Conservation (phyloP, 92 coral and sea anemone genomes). For the Siderastrea radians region DNA sequence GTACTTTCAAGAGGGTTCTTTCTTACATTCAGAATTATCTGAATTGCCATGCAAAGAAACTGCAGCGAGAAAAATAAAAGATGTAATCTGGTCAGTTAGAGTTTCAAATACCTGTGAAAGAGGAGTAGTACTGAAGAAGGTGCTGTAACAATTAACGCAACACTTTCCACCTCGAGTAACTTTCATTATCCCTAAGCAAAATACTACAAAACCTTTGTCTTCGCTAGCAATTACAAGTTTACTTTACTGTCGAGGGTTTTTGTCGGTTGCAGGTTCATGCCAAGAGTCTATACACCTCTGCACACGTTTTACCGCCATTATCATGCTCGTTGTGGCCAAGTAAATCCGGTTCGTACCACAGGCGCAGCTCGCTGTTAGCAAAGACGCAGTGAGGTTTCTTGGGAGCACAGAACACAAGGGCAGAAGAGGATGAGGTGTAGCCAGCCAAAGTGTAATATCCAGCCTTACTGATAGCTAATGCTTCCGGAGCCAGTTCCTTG, state of each 20-base stretch:
- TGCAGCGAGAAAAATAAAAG: no score
- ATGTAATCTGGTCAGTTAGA: no score
- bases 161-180: not conserved
- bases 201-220: not conserved
- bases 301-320: conserved; percentile 28
- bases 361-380: conserved; percentile 18
- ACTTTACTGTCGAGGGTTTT: not conserved
- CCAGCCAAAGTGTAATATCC: conserved; percentile 7
- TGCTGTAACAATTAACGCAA: not conserved
- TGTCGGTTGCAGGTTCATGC: not conserved
- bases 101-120: no score
- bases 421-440: not conserved
- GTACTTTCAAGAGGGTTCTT: no score
- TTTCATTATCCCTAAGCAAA: not conserved
- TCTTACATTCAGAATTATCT: no score
- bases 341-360: conserved; percentile 32
- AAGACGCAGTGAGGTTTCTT: conserved; percentile 14
- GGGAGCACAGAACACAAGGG: conserved; percentile 6
- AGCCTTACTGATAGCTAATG: not conserved
- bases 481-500: conserved; percentile 7
- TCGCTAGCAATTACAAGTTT: no score
- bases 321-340: not conserved
- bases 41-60: no score
- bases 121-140: not conserved
- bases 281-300: conserved; percentile 20